phyloP scores from a whole-genome alignment of 1,140 invertebrate genomes.

The Drosophila erecta region DNA sequence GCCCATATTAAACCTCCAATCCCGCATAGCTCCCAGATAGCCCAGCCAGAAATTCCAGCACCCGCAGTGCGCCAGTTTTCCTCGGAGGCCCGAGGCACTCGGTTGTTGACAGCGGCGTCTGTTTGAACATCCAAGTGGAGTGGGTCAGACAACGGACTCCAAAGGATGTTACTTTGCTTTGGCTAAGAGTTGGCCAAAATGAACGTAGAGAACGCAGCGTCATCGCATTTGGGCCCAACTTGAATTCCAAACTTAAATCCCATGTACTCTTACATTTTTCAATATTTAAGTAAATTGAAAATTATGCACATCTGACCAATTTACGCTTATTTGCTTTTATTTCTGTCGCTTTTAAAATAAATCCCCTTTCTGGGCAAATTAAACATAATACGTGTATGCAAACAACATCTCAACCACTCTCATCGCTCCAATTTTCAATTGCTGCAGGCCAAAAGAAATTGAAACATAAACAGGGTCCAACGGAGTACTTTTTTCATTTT shows the following conservation, averaged over 20 bases:
- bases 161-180: constrained; percentile 22
- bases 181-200: constrained; percentile 5
- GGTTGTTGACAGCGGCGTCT: constrained; percentile 30
- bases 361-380: no score
- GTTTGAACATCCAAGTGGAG: constrained; percentile 35
- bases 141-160: constrained; percentile 35
- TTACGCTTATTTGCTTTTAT: no score
- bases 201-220: constrained; percentile 5
- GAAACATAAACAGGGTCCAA: constrained; percentile 15
- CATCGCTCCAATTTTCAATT: constrained; percentile 6
- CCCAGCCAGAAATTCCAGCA: constrained; percentile 15
- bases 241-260: background rate
- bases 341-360: no score
- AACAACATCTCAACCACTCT: background rate
- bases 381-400: no score
- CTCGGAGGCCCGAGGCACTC: constrained; percentile 12
- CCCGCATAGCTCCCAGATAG: background rate
- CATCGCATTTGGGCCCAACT: constrained; percentile 8
- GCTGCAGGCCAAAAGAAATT: constrained; percentile 27
- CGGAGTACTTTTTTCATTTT: background rate
- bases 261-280: no score
- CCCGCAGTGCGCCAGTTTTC: constrained; percentile 20
- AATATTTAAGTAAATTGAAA: background rate
- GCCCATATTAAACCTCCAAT: constrained; percentile 4
- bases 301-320: no score